Percentiles rank a stretch among this genome's conserved stretches.
phyloP scores from a whole-genome alignment of 2,888 invertebrate genomes.

The Desoria tigrina region DNA sequence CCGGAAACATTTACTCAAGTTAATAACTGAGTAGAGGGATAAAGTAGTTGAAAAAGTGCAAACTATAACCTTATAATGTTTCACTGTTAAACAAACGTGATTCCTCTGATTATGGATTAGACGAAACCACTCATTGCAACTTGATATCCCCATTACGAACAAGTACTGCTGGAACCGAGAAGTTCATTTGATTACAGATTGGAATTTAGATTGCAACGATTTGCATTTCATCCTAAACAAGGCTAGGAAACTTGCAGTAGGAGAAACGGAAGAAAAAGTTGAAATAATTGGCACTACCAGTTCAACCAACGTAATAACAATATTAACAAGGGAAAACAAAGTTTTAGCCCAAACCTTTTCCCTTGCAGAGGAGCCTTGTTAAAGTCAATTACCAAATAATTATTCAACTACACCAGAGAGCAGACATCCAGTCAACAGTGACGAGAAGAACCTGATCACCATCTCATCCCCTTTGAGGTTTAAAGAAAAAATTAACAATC shows the following conservation, averaged over 20 bases:
- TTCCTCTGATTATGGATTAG: not conserved
- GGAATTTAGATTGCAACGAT: slow-evolving; percentile 24
- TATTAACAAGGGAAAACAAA: slow-evolving; percentile 11
- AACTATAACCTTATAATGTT: not conserved
- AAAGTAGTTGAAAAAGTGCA: not conserved
- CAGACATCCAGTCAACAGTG: slow-evolving; percentile 5
- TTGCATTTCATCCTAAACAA: not conserved
- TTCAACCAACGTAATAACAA: slow-evolving; percentile 11
- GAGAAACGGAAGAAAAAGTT: slow-evolving; percentile 37
- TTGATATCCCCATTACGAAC: not conserved
- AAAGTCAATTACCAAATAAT: slow-evolving; percentile 25
- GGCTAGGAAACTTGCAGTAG: not conserved
- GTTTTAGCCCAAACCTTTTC: slow-evolving; percentile 9
- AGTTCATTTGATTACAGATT: slow-evolving; percentile 25
- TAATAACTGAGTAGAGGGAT: slow-evolving; percentile 28
- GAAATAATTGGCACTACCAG: slow-evolving; percentile 47
- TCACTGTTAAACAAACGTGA: slow-evolving; percentile 8
- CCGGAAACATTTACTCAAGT: slow-evolving; percentile 37
- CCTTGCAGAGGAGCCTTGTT: slow-evolving; percentile 7
- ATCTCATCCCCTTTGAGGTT: not conserved
- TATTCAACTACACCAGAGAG: slow-evolving; percentile 12
- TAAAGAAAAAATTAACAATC: not conserved
- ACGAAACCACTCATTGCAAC: not conserved
- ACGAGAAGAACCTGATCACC: slow-evolving; percentile 12
- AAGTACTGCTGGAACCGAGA: slow-evolving; percentile 1